Base-by-base conservation (phyloP, 1,140 invertebrate species). In the Cardiocondyla obscurior region DNA sequence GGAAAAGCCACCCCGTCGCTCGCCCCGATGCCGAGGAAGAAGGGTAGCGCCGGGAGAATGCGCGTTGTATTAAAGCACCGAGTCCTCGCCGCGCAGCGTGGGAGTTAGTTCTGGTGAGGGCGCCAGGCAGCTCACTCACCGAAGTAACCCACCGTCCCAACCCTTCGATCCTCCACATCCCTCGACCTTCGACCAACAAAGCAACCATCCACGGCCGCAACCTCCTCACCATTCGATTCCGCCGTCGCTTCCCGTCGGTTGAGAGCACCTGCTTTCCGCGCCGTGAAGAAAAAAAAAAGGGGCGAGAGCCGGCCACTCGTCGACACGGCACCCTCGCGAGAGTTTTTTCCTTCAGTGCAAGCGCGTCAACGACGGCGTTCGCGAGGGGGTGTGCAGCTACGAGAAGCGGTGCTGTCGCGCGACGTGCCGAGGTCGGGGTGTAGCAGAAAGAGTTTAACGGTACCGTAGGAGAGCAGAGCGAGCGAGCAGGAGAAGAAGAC, bases 81-180 rank as follows among this genome's bases (percentile, higher is more conserved):
- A 36, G 88, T 77, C 86, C 77, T 87, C 76, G 82, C 83, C 91
- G 92, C 92, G 92, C 92, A 93, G 92, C 92, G 92, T 93, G 92
- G 92, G 93, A 92, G 92, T 93, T 93, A 93, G 92, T 93, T 93
- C 92, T 91, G 90, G 92, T 92, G 92, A 92, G 92, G 93, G 92
- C 93, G 93, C 93, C 92, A 93, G 92, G 91, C 93, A 91, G 92
- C 91, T 93, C 92, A 89, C 92, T 91, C 84, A 87, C 89, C 90
- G 87, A 92, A 91, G 89, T 93, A 90, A 91, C 88, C 89, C 90
- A 89, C 88, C 79, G 83, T 86, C 84, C 88, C 83, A 83, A 84
- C 84, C 88, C 91, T 90, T 88, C 88, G 84, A 86, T 90, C 83
- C 86, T 87, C 82, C 86, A 87, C 82, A 85, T 89, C 82, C 86